Percentiles rank a stretch among this genome's conserved stretches.
Conservation (phyloP, 2,888 invertebrate species). For the Hydroisotoma schaefferi region DNA sequence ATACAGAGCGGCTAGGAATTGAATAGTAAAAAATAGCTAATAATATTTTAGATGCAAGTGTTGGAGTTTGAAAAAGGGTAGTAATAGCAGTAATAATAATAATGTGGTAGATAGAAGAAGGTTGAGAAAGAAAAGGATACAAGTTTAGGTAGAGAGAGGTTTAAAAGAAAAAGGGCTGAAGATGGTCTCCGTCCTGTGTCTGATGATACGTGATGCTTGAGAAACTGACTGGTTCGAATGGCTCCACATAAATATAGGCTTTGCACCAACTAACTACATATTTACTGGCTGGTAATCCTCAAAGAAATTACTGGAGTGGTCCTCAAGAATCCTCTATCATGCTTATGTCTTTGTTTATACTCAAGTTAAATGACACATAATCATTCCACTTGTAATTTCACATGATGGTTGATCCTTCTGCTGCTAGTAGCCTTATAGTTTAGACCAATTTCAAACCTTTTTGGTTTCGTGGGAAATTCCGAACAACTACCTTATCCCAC, state of each 20-base stretch:
- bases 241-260: slow-evolving; percentile 40
- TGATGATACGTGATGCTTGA: slow-evolving; percentile 1
- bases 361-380: slow-evolving; percentile 18
- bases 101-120: not conserved
- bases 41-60: too few species aligned
- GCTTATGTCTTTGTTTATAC: slow-evolving; percentile 18
- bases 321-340: slow-evolving; percentile 17
- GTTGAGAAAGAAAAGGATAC: not conserved
- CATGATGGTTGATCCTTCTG: slow-evolving; percentile 9
- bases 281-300: slow-evolving; percentile 24
- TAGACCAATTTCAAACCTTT: slow-evolving; percentile 10
- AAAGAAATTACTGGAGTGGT: slow-evolving; percentile 32
- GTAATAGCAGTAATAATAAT: too few species aligned
- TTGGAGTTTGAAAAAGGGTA: too few species aligned
- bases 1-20: too few species aligned
- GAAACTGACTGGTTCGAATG: slow-evolving; percentile 20
- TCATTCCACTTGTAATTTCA: slow-evolving; percentile 14
- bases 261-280: slow-evolving; percentile 23
- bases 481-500: slow-evolving; percentile 4
- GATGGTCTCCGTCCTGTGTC: slow-evolving; percentile 3
- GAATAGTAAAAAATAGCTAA: too few species aligned
- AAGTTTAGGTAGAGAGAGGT: not conserved
- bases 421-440: too few species aligned
- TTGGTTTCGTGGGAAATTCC: slow-evolving; percentile 16
- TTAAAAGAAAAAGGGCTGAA: not conserved